phyloP scores from a whole-genome alignment of 53 echinoderm and acorn worm genomes.

The Zoroaster sp. region DNA sequence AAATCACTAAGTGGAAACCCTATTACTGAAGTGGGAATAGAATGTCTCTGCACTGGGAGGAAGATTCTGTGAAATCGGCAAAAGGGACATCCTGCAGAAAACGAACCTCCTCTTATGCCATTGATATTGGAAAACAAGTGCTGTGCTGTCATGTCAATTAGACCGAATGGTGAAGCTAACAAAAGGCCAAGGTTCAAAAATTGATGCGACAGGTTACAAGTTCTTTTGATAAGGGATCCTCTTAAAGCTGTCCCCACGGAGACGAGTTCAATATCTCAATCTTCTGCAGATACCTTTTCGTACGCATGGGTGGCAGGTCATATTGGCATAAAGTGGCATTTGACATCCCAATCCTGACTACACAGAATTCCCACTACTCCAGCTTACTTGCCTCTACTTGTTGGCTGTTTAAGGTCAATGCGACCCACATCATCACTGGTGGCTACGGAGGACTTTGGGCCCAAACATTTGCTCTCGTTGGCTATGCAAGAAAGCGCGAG shows the following conservation, averaged over 20 bases:
- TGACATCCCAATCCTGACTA: constrained; percentile 10
- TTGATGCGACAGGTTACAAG: not conserved
- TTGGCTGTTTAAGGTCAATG: constrained; percentile 67
- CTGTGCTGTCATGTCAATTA: constrained; percentile 62
- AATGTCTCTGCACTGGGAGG: constrained; percentile 71
- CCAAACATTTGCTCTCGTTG: constrained; percentile 78
- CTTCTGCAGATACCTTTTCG: constrained; percentile 16
- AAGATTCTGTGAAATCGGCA: constrained; percentile 75
- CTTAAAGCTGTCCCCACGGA: not conserved
- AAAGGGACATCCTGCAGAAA: constrained; percentile 48
- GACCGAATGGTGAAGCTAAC: constrained; percentile 26
- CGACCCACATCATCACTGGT: constrained; percentile 77
- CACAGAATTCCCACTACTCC: not conserved
- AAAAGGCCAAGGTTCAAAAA: not conserved
- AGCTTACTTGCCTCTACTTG: constrained; percentile 26
- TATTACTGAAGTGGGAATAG: constrained; percentile 65
- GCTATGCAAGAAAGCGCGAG: constrained; percentile 78
- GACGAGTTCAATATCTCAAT: not conserved
- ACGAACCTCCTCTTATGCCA: constrained; percentile 58
- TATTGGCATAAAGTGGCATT: constrained; percentile 60
- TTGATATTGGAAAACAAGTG: constrained; percentile 69
- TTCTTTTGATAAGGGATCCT: not conserved
- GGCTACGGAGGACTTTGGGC: constrained; percentile 65
- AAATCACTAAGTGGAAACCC: constrained; percentile 73
- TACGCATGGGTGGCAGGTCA: constrained; percentile 52